Conservation (phyloP, 2,888 invertebrate species). For the Trichopria drosophilae region DNA sequence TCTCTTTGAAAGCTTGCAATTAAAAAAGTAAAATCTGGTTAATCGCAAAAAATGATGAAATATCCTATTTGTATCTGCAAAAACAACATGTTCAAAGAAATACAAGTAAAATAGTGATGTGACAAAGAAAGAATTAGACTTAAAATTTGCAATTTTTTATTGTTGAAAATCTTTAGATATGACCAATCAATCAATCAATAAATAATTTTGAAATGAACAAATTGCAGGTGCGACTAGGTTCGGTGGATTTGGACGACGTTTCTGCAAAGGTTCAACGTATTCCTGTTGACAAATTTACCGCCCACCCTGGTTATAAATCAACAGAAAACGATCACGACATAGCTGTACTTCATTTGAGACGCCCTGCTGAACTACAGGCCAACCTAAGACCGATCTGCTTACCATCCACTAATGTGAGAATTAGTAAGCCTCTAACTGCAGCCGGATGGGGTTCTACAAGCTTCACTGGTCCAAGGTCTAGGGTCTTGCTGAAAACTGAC, state of each 20-base stretch:
- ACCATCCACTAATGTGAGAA: too few relatives aligned
- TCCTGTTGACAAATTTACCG: conserved; percentile 35
- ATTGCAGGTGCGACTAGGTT: conserved; percentile 46
- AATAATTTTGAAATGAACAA: too few relatives aligned
- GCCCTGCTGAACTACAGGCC: conserved; percentile 33
- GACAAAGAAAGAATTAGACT: too few relatives aligned
- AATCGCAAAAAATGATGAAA: too few relatives aligned
- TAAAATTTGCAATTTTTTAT: too few relatives aligned
- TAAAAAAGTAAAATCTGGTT: too few relatives aligned
- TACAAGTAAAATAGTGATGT: too few relatives aligned
- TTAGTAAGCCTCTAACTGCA: conserved; percentile 36
- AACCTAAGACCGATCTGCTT: conserved; percentile 46
- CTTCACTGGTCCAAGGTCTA: conserved; percentile 28
- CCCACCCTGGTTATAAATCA: conserved; percentile 44
- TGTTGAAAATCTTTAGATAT: too few relatives aligned
- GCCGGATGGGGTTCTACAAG: conserved; percentile 45
- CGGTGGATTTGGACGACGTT: conserved; percentile 32
- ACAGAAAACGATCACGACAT: conserved; percentile 46
- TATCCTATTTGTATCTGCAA: too few relatives aligned
- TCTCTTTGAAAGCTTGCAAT: too few relatives aligned
- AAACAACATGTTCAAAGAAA: too few relatives aligned
- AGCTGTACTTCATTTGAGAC: conserved; percentile 42
- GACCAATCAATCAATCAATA: too few relatives aligned
- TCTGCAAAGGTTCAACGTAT: conserved; percentile 37
- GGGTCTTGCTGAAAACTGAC: conserved; percentile 42